phyloP scores from a whole-genome alignment of 2,888 invertebrate species.

The Pterostichus niger region DNA sequence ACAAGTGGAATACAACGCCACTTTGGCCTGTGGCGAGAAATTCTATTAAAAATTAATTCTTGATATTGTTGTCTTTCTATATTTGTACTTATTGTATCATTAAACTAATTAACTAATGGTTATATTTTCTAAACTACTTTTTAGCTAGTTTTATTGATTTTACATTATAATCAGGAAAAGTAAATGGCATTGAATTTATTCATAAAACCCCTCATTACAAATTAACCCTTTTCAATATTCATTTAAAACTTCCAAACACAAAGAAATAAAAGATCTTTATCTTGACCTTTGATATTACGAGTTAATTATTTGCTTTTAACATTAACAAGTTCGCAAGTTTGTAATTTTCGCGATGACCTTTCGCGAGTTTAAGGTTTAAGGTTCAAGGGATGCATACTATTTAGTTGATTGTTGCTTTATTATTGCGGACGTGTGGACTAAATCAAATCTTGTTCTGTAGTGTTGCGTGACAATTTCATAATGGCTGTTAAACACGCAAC shows the following conservation, averaged over 20 bases:
- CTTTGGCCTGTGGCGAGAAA: too few relatives aligned
- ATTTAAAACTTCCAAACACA: conserved; percentile 16
- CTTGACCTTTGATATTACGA: conserved; percentile 24
- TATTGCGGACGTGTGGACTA: neutral
- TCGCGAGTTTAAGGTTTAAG: conserved; percentile 5
- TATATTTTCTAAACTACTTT: too few relatives aligned
- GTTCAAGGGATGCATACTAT: conserved; percentile 31
- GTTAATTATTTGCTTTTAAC: conserved; percentile 1
- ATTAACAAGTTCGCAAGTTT: conserved; percentile 15
- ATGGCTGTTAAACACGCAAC: conserved; percentile 26
- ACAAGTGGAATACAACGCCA: neutral
- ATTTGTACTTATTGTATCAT: too few relatives aligned
- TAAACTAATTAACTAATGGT: too few relatives aligned
- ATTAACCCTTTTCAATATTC: conserved; percentile 25
- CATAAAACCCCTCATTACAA: conserved; percentile 38
- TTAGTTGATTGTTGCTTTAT: conserved; percentile 4
- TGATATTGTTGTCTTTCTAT: too few relatives aligned
- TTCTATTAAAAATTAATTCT: too few relatives aligned
- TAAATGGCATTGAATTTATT: conserved; percentile 38
- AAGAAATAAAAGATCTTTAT: conserved; percentile 3
- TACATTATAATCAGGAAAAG: conserved; percentile 4
- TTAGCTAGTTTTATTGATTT: conserved; percentile 10
- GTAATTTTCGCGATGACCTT: conserved; percentile 29
- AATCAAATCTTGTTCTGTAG: conserved; percentile 31
- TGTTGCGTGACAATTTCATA: conserved; percentile 18